These are phyloP conservation scores for Thumatha senex DNA, from an alignment of 2,888 invertebrate species.

Conservation along the genomic window DNA sequence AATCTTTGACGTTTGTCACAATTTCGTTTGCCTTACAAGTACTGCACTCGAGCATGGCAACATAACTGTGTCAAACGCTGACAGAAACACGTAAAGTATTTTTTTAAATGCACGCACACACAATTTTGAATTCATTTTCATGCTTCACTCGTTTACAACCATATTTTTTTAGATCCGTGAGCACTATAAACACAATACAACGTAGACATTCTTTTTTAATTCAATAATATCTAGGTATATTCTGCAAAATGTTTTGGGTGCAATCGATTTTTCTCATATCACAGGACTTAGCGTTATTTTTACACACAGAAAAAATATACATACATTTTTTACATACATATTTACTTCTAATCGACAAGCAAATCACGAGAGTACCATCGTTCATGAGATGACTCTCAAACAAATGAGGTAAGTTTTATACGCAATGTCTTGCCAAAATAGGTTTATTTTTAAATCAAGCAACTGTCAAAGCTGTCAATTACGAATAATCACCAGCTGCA, in stretches of 20 bases:
- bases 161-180: no score
- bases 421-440: slow-evolving; percentile 4
- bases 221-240: slow-evolving; percentile 2
- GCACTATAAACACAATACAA: no score
- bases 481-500: neutral
- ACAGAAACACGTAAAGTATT: no score
- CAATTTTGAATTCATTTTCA: no score
- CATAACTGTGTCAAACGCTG: no score
- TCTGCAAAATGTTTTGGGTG: slow-evolving; percentile 53
- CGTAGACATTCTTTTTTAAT: no score
- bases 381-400: slow-evolving; percentile 31
- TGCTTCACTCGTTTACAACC: no score
- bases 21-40: neutral
- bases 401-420: slow-evolving; percentile 21
- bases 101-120: no score
- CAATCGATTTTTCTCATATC: slow-evolving; percentile 54
- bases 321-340: slow-evolving; percentile 32
- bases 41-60: no score
- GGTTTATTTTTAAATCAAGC: no score
- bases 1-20: neutral
- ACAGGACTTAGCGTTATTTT: slow-evolving; percentile 62
- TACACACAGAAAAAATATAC: slow-evolving; percentile 48
- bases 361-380: slow-evolving; percentile 38
- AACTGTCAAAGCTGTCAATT: neutral
- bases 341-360: slow-evolving; percentile 40